Evolutionary conservation across 2,113 vertebrate species (phyloP).

Genomic region (Sterrhoptilus dennistouni): DNA sequence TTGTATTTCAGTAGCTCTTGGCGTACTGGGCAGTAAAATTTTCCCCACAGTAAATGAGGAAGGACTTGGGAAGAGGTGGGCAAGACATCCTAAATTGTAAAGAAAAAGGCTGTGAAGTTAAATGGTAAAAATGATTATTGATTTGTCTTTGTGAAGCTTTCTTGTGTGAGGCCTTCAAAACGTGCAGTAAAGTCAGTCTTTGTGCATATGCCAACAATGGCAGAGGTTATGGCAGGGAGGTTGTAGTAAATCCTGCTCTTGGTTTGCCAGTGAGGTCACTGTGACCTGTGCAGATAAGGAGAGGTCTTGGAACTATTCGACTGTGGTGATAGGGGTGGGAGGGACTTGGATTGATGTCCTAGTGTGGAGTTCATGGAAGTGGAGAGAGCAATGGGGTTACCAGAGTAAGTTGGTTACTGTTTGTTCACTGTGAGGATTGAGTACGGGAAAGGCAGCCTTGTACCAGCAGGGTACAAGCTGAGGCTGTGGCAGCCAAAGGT

Average conservation of each 20-base stretch:
- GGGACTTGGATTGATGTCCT: not conserved
- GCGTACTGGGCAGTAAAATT: not conserved
- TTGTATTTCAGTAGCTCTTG: not conserved
- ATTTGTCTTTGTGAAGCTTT: not conserved
- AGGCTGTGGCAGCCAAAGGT: not conserved
- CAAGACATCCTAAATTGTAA: not conserved
- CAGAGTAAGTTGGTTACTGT: not conserved
- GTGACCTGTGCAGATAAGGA: not conserved
- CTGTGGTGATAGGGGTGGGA: not conserved
- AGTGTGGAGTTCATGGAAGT: not conserved
- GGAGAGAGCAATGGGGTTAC: not conserved
- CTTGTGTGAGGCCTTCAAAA: not conserved
- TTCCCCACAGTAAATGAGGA: not conserved
- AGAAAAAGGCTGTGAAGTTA: not conserved
- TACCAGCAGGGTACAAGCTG: not conserved
- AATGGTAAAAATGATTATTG: accelerated
- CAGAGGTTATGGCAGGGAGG: not conserved
- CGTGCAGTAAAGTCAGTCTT: accelerated
- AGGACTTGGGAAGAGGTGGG: not conserved
- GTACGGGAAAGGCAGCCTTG: not conserved
- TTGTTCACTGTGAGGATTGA: not conserved
- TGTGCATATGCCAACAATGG: accelerated
- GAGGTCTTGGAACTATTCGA: not conserved
- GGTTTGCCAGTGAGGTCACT: not conserved
- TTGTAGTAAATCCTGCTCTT: not conserved